These are phyloP conservation scores for Aphrophora alni DNA, from an alignment of 2,888 invertebrate species.

Conservation along the genomic window DNA sequence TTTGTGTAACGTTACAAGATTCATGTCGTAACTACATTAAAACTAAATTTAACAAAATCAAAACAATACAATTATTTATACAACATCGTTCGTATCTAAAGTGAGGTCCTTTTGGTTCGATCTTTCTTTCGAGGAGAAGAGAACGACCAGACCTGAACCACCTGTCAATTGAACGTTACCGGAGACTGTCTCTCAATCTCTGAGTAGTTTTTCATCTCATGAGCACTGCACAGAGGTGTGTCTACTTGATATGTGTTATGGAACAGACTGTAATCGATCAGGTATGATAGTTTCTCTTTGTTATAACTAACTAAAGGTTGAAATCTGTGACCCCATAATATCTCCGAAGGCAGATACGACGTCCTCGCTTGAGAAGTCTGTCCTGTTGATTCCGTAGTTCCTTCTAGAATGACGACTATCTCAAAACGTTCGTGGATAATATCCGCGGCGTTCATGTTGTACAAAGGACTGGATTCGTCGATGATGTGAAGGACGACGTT, in stretches of 20 bases:
- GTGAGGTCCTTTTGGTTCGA: not conserved
- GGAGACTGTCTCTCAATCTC: not conserved
- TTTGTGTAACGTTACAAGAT: no score
- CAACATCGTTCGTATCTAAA: no score
- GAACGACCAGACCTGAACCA: not conserved
- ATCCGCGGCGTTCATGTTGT: slow-evolving; percentile 86
- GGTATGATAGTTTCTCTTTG: slow-evolving; percentile 59
- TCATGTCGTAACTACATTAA: no score
- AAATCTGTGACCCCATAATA: slow-evolving; percentile 85
- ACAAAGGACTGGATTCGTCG: slow-evolving; percentile 82
- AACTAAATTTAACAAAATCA: no score
- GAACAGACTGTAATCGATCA: slow-evolving; percentile 88
- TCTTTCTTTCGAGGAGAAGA: not conserved
- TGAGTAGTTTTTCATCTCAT: slow-evolving; percentile 59
- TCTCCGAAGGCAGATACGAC: slow-evolving; percentile 80
- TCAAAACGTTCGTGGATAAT: slow-evolving; percentile 84
- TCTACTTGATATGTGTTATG: slow-evolving; percentile 91
- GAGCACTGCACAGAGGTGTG: slow-evolving; percentile 88
- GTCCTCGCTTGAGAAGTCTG: slow-evolving; percentile 63
- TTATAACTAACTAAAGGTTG: slow-evolving; percentile 62
- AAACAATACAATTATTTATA: no score
- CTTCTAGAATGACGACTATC: slow-evolving; percentile 87
- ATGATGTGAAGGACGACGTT: slow-evolving; percentile 91
- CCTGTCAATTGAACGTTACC: not conserved
- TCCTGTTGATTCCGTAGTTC: slow-evolving; percentile 71